Evolutionary conservation across 2,113 vertebrate genomes (phyloP), one percentile per base, ranked within the genome.

Genomic region (Carassius gibelio): DNA sequence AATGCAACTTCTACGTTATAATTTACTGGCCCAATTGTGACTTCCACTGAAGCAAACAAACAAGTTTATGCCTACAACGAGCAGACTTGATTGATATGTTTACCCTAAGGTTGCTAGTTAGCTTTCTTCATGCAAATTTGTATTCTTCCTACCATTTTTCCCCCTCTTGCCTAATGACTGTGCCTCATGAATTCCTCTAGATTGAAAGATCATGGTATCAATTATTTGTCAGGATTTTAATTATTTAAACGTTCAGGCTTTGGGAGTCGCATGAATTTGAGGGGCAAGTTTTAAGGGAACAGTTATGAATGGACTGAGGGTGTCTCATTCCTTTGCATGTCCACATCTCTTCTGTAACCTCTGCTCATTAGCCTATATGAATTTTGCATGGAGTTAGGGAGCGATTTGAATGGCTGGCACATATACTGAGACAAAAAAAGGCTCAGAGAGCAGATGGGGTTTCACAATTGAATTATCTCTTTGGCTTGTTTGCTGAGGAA

Each of bases 181-280:
- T 55, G 50, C 10, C 50, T 69, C 8, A 1, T 68, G 81, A 83
- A 55, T 84, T 62, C 23, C 19, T 59, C 42, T 21, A 64, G 66
- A 83, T 88, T 87, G 34, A 42, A 79, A 87, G 74, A 86, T 77
- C 62, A 89, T 81, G 8, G 76, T 74, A 90, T 92, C 26, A 91
- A 90, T 92, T 90, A 93, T 92, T 93, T 87, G 84, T 74, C 85
- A 86, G 10, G 59, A 36, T 77, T 13, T 92, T 62, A 93, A 93
- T 92, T 84, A 92, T 90, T 90, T 61, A 82, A 61, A 75, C 30
- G 15, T 34, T 61, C 76, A 45, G 76, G 84, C 50, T 87, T 62
- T 81, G 62, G 64, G 76, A 82, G 75, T 57, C 59, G 68, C 88
- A 89, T 91, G 81, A 88, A 88, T 69, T 61, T 14, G 19, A 52